Evolutionary conservation across 2,888 invertebrate species (phyloP), one percentile per base, ranked within the genome.

Genomic region (Scrobipalpa atriplicella): DNA sequence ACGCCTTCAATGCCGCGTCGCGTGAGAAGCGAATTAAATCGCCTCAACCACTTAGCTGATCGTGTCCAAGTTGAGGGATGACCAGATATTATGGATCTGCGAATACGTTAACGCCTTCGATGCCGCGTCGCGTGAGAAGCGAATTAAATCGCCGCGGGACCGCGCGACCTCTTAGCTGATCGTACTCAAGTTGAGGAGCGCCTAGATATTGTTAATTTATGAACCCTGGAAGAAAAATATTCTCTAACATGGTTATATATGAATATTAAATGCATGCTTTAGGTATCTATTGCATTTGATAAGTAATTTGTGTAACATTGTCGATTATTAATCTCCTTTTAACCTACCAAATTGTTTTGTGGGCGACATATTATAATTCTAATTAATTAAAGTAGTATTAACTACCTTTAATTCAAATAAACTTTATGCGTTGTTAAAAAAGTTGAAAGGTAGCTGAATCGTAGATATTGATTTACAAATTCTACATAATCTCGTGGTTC

Each of bases 11-110:
- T 83, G 77, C 80, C 82, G 75, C 74, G 79, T 86, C 87, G 88
- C 90, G 91, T 91, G 92, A 90, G 91, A 91, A 91, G 89, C 87
- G 86, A 89, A 89, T 88, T 86, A 86, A 88, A 84, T 82, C 84
- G 82, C 84, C 84, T 81, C 83, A 41, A 61, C 77, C 84, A 85
- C 90, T 90, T 89, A 89, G 82, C 82, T 80, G 85, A 85, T 84
- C 87, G 83, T 86, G 86, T 78, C 81, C 82, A 85, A 88, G 58
- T 60, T 60, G 18, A 38, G 52, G 62, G 16, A 16, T 16, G 38
- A 5, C 29, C n/a, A 38, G 36, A 58, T 58, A 58, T 38, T 58
- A 38, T 9, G 54, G 54, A 54, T 19, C 18, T 21, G 1, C 21
- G 51, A 8, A 6, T 16, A 0, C 18, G n/a, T 13, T 58, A 58